These are phyloP conservation scores for Crioceris asparagi DNA, from an alignment of 2,888 invertebrate genomes.

Conservation along the genomic window DNA sequence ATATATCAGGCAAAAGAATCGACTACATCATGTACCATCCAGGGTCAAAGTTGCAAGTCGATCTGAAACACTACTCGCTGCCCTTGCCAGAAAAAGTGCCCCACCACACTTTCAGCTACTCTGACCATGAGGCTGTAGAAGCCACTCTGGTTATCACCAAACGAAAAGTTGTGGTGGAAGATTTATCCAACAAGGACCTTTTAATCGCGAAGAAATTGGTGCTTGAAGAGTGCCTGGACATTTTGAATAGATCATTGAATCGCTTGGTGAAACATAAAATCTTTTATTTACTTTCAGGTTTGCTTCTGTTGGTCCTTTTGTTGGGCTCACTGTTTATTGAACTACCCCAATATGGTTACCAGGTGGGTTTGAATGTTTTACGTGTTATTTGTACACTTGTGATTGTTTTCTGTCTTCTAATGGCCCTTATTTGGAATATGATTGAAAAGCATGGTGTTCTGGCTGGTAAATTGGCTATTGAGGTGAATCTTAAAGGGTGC, in stretches of 20 bases:
- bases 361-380: constrained; percentile 44
- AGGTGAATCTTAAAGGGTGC: constrained; percentile 40
- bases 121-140: constrained; percentile 82
- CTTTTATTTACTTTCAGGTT: constrained; percentile 44
- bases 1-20: constrained; percentile 74
- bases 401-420: constrained; percentile 58
- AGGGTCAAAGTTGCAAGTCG: constrained; percentile 31
- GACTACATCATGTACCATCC: constrained; percentile 77
- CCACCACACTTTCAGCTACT: constrained; percentile 62
- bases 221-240: constrained; percentile 47
- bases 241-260: constrained; percentile 47
- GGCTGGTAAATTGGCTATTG: constrained; percentile 62
- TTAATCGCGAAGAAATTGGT: constrained; percentile 30
- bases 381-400: constrained; percentile 54
- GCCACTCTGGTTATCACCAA: constrained; percentile 39
- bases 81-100: constrained; percentile 69
- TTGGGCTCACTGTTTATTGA: constrained; percentile 42
- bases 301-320: constrained; percentile 43
- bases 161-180: constrained; percentile 23
- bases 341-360: constrained; percentile 33
- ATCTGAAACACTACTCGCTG: constrained; percentile 48
- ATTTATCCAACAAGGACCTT: too few relatives aligned
- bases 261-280: constrained; percentile 42
- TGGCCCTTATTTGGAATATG: constrained; percentile 74
- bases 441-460: constrained; percentile 70